Evolutionary conservation across 2,888 invertebrate genomes (phyloP), one percentile per base, ranked within the genome.

Genomic region (Agonum fuliginosum): DNA sequence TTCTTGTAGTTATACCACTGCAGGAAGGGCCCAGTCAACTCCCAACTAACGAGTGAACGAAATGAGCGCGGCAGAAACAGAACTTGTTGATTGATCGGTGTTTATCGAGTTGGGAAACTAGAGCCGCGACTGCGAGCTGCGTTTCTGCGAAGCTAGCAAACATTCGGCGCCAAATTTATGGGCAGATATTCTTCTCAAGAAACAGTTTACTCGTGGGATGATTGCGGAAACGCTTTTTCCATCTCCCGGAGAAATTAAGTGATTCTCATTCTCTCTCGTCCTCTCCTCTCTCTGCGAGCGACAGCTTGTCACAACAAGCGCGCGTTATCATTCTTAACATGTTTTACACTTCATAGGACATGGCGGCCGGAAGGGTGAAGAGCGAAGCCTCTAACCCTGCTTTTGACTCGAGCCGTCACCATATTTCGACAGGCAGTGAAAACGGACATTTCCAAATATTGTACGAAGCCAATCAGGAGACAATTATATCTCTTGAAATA

Each of bases 41-140:
- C n/a, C n/a, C n/a, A n/a, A 67, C 72, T 54, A 72, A 54, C 72
- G 72, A 72, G 72, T 30, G 19, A 17, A 54, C 72, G 54, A 27
- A n/a, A 20, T 34, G 34, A 43, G n/a, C 51, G 54, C 51, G 17
- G 54, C 19, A 34, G 34, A 12, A 10, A 41, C 17, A 27, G 77
- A 70, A 77, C 77, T 76, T 77, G 77, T 77, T 77, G 77, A 77
- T 69, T 77, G 77, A 77, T 77, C 70, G 77, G 41, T 77, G 77
- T 77, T 77, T 69, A 77, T 77, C 70, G 77, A 77, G 46, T 74
- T 65, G 14, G 46, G 58, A 37, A 24, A 27, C 17, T 30, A 1
- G 14, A 62, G 12, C 17, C 30, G 24, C 30, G 14, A 62, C 27
- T n/a, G 27, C 27, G 27, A 12, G 54, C 14, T 27, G 22, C 24